Evolutionary conservation across 2,888 invertebrate genomes (phyloP).

Genomic region (Diarsia dahlii): DNA sequence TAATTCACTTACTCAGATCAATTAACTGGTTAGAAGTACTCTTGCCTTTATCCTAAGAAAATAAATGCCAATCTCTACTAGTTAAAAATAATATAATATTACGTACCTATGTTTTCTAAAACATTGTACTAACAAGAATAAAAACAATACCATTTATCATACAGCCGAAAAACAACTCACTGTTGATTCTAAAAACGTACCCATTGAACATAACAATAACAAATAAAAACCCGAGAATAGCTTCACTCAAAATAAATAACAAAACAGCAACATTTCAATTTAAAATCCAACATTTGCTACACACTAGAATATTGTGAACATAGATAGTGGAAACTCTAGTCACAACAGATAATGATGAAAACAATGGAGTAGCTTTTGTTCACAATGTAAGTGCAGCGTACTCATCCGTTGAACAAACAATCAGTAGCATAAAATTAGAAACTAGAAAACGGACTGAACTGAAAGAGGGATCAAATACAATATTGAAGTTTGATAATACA

Average conservation of each 20-base stretch:
- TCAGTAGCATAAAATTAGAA: constrained; percentile 13
- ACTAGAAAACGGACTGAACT: not conserved
- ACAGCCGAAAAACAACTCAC: not conserved
- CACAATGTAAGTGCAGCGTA: constrained; percentile 21
- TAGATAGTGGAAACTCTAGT: constrained; percentile 21
- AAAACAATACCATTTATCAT: not conserved
- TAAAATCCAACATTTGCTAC: constrained; percentile 1
- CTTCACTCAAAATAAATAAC: not conserved
- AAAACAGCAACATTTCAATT: constrained; percentile 6
- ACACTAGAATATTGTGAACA: not conserved
- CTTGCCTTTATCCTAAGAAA: no score
- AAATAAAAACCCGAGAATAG: constrained; percentile 1
- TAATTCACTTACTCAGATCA: no score
- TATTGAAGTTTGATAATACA: not conserved
- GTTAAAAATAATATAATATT: no score
- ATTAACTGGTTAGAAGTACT: no score
- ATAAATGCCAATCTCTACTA: not conserved
- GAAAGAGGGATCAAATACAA: not conserved
- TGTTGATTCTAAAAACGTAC: constrained; percentile 5
- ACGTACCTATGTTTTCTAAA: no score
- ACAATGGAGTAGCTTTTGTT: constrained; percentile 13
- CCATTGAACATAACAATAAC: not conserved
- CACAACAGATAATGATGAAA: not conserved
- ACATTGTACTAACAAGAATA: not conserved
- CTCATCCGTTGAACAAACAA: constrained; percentile 15